Evolutionary conservation across 2,113 vertebrate genomes (phyloP).

Genomic region (Gadus macrocephalus): DNA sequence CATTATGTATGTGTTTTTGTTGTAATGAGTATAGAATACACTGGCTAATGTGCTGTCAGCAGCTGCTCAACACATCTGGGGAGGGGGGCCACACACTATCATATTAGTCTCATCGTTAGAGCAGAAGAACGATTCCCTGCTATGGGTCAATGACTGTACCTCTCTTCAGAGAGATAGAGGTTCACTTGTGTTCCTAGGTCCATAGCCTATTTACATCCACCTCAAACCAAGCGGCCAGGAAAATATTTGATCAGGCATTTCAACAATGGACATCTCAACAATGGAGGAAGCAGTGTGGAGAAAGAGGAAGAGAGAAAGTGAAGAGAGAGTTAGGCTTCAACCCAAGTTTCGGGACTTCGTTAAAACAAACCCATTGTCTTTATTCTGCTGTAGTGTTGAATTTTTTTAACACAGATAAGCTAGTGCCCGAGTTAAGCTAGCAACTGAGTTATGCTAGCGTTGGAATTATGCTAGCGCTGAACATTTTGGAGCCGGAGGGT

Average conservation of each 20-base stretch:
- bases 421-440: conserved; percentile 23
- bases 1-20: neutral
- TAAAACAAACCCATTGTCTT: conserved; percentile 59
- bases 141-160: too few relatives aligned
- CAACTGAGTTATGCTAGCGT: too few relatives aligned
- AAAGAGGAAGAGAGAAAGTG: conserved; percentile 24
- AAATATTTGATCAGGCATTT: neutral
- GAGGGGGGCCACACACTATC: neutral
- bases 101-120: neutral
- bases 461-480: conserved; percentile 37
- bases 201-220: too few relatives aligned
- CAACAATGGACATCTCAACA: too few relatives aligned
- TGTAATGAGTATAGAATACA: too few relatives aligned
- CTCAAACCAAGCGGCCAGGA: neutral
- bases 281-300: neutral
- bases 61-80: neutral
- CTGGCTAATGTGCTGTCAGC: neutral
- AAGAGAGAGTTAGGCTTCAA: conserved; percentile 33
- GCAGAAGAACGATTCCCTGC: too few relatives aligned
- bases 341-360: conserved; percentile 25
- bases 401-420: conserved; percentile 47
- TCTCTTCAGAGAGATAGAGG: too few relatives aligned
- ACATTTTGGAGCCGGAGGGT: conserved; percentile 55
- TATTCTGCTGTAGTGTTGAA: conserved; percentile 62
- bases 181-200: too few relatives aligned